Base-by-base conservation (phyloP, 2,797 vertebrate species). In the Vipera ursinii region DNA sequence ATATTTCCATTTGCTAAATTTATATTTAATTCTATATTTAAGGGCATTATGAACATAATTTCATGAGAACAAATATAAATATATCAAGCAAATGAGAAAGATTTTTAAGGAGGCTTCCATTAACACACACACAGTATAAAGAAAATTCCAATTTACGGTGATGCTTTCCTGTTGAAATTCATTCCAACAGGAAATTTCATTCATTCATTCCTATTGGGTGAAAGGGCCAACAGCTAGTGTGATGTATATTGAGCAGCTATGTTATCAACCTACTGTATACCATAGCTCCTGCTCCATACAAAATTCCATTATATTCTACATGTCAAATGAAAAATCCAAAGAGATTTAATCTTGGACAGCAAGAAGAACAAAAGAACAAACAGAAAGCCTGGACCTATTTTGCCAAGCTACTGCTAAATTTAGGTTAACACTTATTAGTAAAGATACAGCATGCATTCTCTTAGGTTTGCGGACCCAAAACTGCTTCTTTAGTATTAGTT, bases 241-340 rank as follows among this genome's bases (percentile, higher is more conserved):
- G 48, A 55, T 28, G 51, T 32, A 24, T 12, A n/a, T 85, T 94
- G 15, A 87, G 90, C 28, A 86, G 32, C 26, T 10, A 6, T 94
- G 86, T 53, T 28, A 78, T 92, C 59, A 88, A 48, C 51, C 0
- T 7, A 6, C 51, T 32, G 3, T 5, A 0, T 0, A 87, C 6
- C 65, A 73, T 82, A n/a, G 59, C 73, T 91, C 61, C 90, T n/a
- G 48, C 86, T 90, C 89, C 86, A 24, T 60, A 91, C 85, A 92
- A 8, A 26, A 92, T 38, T n/a, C 13, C 12, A 5, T 7, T 93
- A 44, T 88, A 13, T 89, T 91, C 88, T 51, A 63, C 65, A 89
- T 26, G 26, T 73, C 10, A n/a, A 86, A 91, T 89, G 89, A 38
- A 94, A 60, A 61, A 90, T n/a, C 63, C 90, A 93, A 51, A 95